Percentiles rank a stretch among this genome's conserved stretches.
These are phyloP conservation scores for Hyles lineata DNA, from an alignment of 2,888 invertebrate species.

Conservation along the genomic window DNA sequence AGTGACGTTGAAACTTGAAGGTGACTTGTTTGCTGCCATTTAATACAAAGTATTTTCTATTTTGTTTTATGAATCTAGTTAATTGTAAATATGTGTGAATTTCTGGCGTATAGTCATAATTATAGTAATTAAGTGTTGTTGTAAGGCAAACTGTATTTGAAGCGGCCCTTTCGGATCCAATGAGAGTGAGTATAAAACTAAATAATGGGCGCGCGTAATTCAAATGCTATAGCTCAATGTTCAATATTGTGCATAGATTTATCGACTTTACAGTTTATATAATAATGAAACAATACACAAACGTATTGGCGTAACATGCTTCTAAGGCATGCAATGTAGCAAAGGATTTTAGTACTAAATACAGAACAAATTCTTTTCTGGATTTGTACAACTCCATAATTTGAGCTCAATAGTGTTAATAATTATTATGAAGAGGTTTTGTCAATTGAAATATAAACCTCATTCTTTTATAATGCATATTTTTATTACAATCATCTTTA, in stretches of 20 bases:
- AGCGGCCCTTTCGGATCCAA: not conserved
- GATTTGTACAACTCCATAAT: too few species aligned
- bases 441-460: too few species aligned
- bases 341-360: too few species aligned
- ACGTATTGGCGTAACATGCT: too few species aligned
- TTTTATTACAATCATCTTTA: too few species aligned
- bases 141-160: not conserved
- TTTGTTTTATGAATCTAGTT: not conserved
- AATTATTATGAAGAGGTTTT: too few species aligned
- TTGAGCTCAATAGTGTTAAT: too few species aligned
- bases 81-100: not conserved
- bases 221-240: not conserved
- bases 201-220: not conserved
- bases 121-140: not conserved
- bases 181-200: not conserved
- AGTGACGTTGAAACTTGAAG: not conserved
- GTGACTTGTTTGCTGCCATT: not conserved
- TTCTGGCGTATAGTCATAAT: not conserved
- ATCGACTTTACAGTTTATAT: not conserved
- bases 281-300: too few species aligned
- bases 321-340: too few species aligned
- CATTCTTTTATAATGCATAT: too few species aligned
- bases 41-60: not conserved
- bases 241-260: not conserved
- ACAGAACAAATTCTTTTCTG: too few species aligned